Percentiles rank a stretch among this genome's conserved stretches.
phyloP scores from a whole-genome alignment of 2,797 vertebrate species.

The Alosa sapidissima region DNA sequence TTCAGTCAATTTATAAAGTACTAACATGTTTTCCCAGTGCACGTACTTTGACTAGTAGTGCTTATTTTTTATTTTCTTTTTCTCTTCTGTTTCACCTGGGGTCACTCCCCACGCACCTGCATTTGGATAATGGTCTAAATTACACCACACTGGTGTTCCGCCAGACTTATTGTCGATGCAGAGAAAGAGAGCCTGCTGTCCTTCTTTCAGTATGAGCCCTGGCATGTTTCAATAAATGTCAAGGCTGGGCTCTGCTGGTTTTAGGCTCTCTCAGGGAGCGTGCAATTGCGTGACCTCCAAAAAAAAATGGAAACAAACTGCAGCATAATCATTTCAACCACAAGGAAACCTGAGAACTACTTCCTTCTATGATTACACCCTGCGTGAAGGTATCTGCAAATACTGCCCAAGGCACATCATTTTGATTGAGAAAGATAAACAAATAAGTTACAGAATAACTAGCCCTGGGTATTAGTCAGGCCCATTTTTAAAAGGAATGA shows the following conservation, averaged over 20 bases:
- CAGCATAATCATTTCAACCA: not conserved
- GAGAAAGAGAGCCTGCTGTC: conserved; percentile 51
- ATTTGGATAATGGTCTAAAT: conserved; percentile 60
- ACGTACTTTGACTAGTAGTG: conserved; percentile 48
- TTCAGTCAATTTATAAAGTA: not conserved
- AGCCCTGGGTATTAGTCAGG: not conserved
- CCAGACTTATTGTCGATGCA: conserved; percentile 57
- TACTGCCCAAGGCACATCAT: not conserved
- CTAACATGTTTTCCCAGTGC: conserved; percentile 40
- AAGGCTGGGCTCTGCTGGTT: not conserved
- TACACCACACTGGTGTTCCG: conserved; percentile 38
- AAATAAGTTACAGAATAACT: not conserved
- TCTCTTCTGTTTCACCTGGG: not conserved
- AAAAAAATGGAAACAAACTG: not conserved
- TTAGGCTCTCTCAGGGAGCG: not conserved
- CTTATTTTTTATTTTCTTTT: not conserved
- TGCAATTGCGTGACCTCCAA: not conserved
- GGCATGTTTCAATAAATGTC: conserved; percentile 52
- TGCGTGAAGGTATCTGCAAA: not conserved
- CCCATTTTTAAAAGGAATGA: not conserved
- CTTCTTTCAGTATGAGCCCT: conserved; percentile 44
- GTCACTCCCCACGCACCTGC: conserved; percentile 31
- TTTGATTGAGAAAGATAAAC: not conserved
- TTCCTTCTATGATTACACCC: not conserved
- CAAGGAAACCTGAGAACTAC: not conserved